These are phyloP conservation scores for Gorsachius goisagi DNA, from an alignment of 2,113 vertebrate genomes.

Conservation along the genomic window DNA sequence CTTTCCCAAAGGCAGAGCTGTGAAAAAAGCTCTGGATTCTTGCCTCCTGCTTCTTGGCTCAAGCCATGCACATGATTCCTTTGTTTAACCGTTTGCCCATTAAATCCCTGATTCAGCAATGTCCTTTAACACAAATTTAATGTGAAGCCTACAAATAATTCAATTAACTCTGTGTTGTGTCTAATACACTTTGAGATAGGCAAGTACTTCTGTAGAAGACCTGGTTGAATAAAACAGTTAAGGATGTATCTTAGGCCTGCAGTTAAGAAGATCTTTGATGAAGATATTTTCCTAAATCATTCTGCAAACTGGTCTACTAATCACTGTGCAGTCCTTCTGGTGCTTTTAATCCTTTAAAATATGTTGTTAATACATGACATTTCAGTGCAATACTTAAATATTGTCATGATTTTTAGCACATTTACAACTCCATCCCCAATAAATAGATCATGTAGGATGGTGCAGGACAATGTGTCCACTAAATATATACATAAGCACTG, in stretches of 20 bases:
- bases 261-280: not conserved
- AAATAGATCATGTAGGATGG: rapidly evolving
- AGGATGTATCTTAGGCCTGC: not conserved
- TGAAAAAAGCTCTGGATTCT: not conserved
- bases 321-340: not conserved
- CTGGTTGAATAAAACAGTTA: not conserved
- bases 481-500: not conserved
- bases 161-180: not conserved
- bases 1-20: conserved; percentile 33
- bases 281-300: not conserved
- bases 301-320: not conserved
- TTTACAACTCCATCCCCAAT: not conserved
- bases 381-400: not conserved
- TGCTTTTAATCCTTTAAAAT: not conserved
- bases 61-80: not conserved
- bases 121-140: conserved; percentile 10
- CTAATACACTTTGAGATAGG: not conserved
- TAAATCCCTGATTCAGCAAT: conserved; percentile 49
- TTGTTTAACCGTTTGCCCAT: conserved; percentile 40
- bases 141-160: conserved; percentile 8
- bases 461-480: not conserved
- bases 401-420: not conserved
- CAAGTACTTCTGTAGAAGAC: not conserved
- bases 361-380: not conserved
- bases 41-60: not conserved